Evolutionary conservation across 2,888 invertebrate genomes (phyloP).

Genomic region (Monoplex corrugatus): DNA sequence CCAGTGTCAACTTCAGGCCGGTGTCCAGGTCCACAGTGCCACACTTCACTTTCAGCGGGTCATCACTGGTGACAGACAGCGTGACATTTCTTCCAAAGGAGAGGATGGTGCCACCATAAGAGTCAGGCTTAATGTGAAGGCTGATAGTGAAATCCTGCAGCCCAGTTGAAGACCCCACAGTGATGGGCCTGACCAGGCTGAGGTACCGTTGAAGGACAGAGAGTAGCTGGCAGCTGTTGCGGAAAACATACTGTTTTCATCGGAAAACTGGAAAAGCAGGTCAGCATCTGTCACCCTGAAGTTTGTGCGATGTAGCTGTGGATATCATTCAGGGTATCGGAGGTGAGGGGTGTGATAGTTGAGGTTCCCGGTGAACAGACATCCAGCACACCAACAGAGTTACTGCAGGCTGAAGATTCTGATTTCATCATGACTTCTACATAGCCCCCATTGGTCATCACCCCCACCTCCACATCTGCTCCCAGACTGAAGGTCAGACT

Average conservation of each 20-base stretch:
- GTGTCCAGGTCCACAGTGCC: constrained; percentile 45
- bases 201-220: constrained; percentile 65
- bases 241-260: constrained; percentile 46
- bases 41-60: constrained; percentile 62
- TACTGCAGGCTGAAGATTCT: constrained; percentile 55
- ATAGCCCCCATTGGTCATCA: constrained; percentile 40
- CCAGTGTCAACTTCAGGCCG: constrained; percentile 43
- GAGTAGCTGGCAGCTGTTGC: constrained; percentile 62
- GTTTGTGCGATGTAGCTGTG: constrained; percentile 48
- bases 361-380: constrained; percentile 52
- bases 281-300: constrained; percentile 56
- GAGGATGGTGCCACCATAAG: constrained; percentile 62
- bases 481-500: constrained; percentile 14
- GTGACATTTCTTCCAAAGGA: constrained; percentile 64
- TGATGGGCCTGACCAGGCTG: constrained; percentile 52
- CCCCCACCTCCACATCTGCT: constrained; percentile 2
- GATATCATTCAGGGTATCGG: constrained; percentile 56
- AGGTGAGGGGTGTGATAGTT: constrained; percentile 54
- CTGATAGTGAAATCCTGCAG: constrained; percentile 64
- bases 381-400: constrained; percentile 63
- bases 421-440: constrained; percentile 59
- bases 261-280: constrained; percentile 56
- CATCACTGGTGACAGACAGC: constrained; percentile 63
- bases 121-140: constrained; percentile 66
- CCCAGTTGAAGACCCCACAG: neutral